Percentiles rank a stretch among this genome's conserved stretches.
phyloP scores from a whole-genome alignment of 2,888 invertebrate species.

The Pammene fasciana region DNA sequence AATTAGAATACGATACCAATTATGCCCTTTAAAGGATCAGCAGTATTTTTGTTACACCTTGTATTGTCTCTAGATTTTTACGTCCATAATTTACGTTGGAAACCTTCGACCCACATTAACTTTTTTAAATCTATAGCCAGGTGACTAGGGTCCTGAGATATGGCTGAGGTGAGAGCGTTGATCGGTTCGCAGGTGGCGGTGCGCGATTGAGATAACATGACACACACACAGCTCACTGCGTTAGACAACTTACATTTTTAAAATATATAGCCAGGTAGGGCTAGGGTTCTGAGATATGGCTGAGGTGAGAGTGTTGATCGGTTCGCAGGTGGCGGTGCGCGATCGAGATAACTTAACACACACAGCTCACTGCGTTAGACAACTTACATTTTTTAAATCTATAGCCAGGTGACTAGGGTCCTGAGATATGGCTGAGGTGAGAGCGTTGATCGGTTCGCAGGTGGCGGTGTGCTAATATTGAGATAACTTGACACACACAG shows the following conservation, averaged over 20 bases:
- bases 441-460: slow-evolving; percentile 4
- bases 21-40: no score
- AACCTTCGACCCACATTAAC: not conserved
- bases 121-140: slow-evolving; percentile 16
- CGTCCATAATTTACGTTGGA: no score
- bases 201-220: slow-evolving; percentile 26
- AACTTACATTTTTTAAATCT: slow-evolving; percentile 19
- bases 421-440: slow-evolving; percentile 11
- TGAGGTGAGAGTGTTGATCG: not conserved
- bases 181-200: slow-evolving; percentile 13
- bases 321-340: slow-evolving; percentile 17
- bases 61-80: no score
- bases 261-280: slow-evolving; percentile 7
- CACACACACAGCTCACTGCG: not conserved
- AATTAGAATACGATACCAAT: no score
- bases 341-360: slow-evolving; percentile 20
- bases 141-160: slow-evolving; percentile 15
- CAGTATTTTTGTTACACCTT: no score
- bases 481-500: slow-evolving; percentile 15
- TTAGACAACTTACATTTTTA: slow-evolving; percentile 5
- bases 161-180: not conserved
- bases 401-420: slow-evolving; percentile 6
- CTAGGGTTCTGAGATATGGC: slow-evolving; percentile 15
- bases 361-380: not conserved
- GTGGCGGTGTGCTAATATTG: slow-evolving; percentile 22